Evolutionary conservation across 2,113 vertebrate genomes (phyloP).

Genomic region (Mus pahari): DNA sequence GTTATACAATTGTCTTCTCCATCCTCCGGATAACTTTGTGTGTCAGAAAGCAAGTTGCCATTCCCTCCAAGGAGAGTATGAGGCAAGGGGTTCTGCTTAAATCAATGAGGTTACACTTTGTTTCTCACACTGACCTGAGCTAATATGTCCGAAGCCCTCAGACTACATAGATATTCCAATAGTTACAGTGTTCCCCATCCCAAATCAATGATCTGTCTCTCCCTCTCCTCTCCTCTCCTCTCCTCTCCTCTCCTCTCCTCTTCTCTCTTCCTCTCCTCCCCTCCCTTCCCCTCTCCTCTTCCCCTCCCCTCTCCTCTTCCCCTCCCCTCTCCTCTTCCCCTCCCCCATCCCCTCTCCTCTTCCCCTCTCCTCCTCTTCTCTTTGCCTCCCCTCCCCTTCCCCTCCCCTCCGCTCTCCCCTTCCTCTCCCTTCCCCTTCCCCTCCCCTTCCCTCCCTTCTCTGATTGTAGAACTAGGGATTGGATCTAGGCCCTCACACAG

Average conservation of each 20-base stretch:
- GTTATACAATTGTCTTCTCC: neutral
- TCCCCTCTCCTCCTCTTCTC: too few relatives aligned
- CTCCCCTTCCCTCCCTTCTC: neutral
- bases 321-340: neutral
- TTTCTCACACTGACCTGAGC: neutral
- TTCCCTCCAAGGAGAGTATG: neutral
- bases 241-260: too few relatives aligned
- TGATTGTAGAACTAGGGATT: too few relatives aligned
- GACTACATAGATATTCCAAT: neutral
- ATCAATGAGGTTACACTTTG: neutral
- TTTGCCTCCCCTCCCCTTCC: rapidly evolving
- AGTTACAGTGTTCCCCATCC: neutral
- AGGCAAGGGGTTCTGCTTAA: neutral
- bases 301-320: too few relatives aligned
- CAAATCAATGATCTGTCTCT: neutral
- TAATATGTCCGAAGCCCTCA: neutral
- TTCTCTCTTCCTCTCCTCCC: rapidly evolving
- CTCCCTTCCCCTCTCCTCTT: rapidly evolving
- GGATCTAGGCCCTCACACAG: neutral
- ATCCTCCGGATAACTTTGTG: neutral
- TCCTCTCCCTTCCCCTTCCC: rapidly evolving
- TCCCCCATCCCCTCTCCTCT: neutral
- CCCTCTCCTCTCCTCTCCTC: neutral
- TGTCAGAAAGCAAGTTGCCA: neutral
- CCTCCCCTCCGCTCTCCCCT: rapidly evolving